Base-by-base conservation (phyloP, 2,113 vertebrate genomes). In the Pedionomus torquatus region DNA sequence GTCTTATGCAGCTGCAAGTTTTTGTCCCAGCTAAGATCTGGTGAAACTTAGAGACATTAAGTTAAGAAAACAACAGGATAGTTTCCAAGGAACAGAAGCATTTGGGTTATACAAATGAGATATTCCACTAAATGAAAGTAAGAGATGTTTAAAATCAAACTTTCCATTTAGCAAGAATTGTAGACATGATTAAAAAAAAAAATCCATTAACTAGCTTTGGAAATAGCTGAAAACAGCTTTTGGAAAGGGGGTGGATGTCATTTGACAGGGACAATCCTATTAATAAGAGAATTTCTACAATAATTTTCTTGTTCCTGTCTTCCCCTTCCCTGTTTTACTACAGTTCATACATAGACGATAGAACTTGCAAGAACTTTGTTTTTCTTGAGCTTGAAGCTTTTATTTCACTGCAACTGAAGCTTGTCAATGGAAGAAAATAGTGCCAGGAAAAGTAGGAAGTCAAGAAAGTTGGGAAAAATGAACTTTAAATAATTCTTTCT, bases 161-260 rank as follows among this genome's bases (percentile, higher is more conserved):
- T 97, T 98, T 97, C 90, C 71, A 72, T 95, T 97, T 97, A 87
- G 65, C 24, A 92, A 93, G 76, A 96, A 97, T 63, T 94, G 71
- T 95, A 97, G 93, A 95, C 60, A 26, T 52, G 65, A 89, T 92
- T n/a, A n/a, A n/a, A n/a, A 66, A 96, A 92, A 84, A 84, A 92
- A 82, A 71, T 86, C 82, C 66, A 86, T 94, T 95, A 97, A 96
- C 68, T 83, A 71, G 81, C 65, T 87, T 95, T 91, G 75, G 77
- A 93, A 96, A 94, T 95, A 74, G 19, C 23, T 90, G 60, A 85
- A 92, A 96, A 92, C 74, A 93, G 52, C 63, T 91, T 97, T 94
- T 91, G 60, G 66, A 83, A 90, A 70, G 41, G 12, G 26, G 13
- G 13, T 28, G 39, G 18, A 24, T 31, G 54, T 79, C 33, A 78